These are phyloP conservation scores for Oxyruncus cristatus DNA, from an alignment of 2,113 vertebrate species.

Conservation along the genomic window DNA sequence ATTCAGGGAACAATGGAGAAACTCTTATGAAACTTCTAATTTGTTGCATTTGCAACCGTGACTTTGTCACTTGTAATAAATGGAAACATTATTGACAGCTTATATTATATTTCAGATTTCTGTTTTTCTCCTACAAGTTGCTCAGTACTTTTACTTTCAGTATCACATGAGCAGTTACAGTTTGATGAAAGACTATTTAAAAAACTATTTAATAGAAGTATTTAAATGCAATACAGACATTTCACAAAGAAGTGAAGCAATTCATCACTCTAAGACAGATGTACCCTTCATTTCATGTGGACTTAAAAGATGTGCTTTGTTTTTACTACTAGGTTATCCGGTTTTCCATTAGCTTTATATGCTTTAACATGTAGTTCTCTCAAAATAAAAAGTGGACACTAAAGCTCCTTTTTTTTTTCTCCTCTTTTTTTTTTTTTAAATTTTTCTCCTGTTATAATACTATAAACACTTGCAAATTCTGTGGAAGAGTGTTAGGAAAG, in stretches of 20 bases:
- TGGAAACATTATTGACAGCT: background rate
- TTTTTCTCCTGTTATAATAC: background rate
- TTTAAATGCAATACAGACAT: background rate
- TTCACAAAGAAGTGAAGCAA: background rate
- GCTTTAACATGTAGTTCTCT: background rate
- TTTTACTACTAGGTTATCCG: background rate
- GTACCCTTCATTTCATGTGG: background rate
- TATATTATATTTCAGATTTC: background rate
- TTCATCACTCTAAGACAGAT: background rate
- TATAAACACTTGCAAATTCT: background rate
- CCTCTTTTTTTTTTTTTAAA: accelerated
- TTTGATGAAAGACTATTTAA: background rate
- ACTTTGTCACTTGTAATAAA: background rate
- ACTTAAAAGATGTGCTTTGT: background rate
- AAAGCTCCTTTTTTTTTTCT: background rate
- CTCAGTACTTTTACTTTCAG: background rate
- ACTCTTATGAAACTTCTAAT: background rate
- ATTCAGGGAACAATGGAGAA: background rate
- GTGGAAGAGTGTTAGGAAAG: background rate
- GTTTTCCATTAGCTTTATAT: background rate
- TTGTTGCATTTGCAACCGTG: background rate
- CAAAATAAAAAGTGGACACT: background rate
- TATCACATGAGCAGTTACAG: background rate
- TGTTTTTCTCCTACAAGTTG: background rate
- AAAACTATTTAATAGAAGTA: background rate